Evolutionary conservation across 2,888 invertebrate genomes (phyloP), one percentile per base, ranked within the genome.

Genomic region (Chalcosyrphus nemorum): DNA sequence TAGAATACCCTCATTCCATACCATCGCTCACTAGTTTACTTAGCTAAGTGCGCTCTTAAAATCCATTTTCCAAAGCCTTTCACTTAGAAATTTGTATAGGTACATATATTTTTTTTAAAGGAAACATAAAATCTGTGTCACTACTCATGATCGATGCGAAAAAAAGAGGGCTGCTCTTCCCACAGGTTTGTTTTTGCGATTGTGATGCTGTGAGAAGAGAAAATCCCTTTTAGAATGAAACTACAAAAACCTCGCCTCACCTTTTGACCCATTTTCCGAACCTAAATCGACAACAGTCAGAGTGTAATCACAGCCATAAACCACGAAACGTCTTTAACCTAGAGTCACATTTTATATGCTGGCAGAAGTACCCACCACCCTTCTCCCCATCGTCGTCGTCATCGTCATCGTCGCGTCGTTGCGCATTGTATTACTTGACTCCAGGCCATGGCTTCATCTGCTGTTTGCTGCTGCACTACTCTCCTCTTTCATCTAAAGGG

Each of bases 241-340:
- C n/a, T n/a, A n/a, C 56, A 27, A 1, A 13, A 52, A 17, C 72
- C 74, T n/a, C n/a, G 74, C 57, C 52, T 84, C 84, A 84, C 84
- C 84, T 84, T 84, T 84, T 75, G 84, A 84, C 84, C 84, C 54
- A 84, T 65, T 74, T 84, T 52, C 78, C 61, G 45, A 57, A 45
- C 70, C 65, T 52, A 57, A 75, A 71, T 70, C 74, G 72, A 61
- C 41, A 74, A 74, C 72, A 70, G 78, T 78, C 66, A 68, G 43
- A 72, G 78, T 70, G 72, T 68, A 74, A 84, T 80, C 70, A 65
- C 68, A 80, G 63, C 57, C 80, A 80, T 84, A 84, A 84, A 84
- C 84, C 84, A 80, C 80, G 84, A 70, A 84, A 57, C 52, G 57
- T 84, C 84, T 84, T 84, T 84, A 80, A 80, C 74, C 80, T 63